phyloP scores from a whole-genome alignment of 2,797 vertebrate species.

The Falco berigora region DNA sequence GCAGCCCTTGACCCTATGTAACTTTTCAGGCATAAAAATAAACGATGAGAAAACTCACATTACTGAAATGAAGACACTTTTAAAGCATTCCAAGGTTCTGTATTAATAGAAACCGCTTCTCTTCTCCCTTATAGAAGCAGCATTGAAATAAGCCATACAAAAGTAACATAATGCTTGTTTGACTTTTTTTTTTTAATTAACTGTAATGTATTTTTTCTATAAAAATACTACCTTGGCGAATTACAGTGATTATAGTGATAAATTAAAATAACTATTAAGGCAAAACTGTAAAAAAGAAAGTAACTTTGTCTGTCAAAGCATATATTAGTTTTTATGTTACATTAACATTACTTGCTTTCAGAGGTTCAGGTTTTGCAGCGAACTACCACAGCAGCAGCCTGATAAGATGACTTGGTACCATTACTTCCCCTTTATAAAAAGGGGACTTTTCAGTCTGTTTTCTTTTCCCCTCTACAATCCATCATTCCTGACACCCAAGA shows the following conservation, averaged over 20 bases:
- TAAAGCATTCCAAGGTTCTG: neutral
- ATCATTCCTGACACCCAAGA: constrained; percentile 35
- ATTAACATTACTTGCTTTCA: neutral
- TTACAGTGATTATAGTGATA: neutral
- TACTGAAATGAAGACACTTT: neutral
- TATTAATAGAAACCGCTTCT: neutral
- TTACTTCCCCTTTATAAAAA: constrained; percentile 5
- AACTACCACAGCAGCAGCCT: neutral
- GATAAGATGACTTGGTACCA: constrained; percentile 45
- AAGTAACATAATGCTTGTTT: neutral
- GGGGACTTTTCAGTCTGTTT: neutral
- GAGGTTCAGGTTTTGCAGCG: neutral
- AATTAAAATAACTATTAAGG: neutral
- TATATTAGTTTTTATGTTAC: neutral
- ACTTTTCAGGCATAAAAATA: neutral
- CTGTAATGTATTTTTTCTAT: neutral
- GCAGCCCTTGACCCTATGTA: neutral
- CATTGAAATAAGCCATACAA: neutral
- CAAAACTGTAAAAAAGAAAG: neutral
- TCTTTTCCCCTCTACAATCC: constrained; percentile 32
- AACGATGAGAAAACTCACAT: neutral
- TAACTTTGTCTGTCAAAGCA: neutral
- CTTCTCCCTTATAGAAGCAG: neutral
- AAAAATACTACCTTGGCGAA: neutral
- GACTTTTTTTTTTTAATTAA: neutral